A percentile compares a stretch with the other conserved stretches of the same genome.
Evolutionary conservation across 2,113 vertebrate species (phyloP).

Genomic region (Rhagologus leucostigma): DNA sequence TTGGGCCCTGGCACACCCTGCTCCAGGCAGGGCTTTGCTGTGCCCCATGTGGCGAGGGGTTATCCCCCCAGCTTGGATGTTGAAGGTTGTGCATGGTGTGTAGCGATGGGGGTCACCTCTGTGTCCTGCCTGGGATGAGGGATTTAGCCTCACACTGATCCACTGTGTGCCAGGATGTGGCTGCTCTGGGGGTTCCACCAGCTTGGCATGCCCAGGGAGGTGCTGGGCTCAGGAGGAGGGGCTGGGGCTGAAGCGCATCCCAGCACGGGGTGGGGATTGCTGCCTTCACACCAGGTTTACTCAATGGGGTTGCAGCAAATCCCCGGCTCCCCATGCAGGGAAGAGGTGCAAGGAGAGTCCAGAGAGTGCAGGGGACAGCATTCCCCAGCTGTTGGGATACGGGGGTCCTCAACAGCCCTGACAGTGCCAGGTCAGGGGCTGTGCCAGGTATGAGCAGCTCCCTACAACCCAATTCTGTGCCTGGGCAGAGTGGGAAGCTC

Average conservation of each 20-base stretch:
- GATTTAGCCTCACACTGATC: background rate
- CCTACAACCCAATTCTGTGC: background rate
- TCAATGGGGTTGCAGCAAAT: rapidly evolving
- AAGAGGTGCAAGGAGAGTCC: background rate
- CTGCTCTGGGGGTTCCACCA: background rate
- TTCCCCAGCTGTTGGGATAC: background rate
- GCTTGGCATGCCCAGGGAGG: background rate
- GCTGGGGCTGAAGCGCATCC: background rate
- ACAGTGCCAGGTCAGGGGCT: background rate
- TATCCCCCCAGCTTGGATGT: background rate
- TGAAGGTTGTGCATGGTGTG: rapidly evolving
- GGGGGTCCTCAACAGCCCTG: background rate
- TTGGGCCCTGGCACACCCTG: background rate
- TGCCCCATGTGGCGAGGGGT: rapidly evolving
- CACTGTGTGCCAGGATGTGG: rapidly evolving
- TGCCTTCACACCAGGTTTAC: background rate
- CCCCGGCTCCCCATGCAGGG: background rate
- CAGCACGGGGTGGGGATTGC: rapidly evolving
- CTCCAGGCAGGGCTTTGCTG: background rate
- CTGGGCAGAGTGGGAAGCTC: background rate
- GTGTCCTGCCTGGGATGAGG: background rate
- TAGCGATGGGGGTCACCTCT: background rate
- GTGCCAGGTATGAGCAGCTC: background rate
- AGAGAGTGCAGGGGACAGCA: background rate
- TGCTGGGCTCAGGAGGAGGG: background rate